Base-by-base conservation (phyloP, 2,888 invertebrate genomes). In the Amphipyra tragopoginis region DNA sequence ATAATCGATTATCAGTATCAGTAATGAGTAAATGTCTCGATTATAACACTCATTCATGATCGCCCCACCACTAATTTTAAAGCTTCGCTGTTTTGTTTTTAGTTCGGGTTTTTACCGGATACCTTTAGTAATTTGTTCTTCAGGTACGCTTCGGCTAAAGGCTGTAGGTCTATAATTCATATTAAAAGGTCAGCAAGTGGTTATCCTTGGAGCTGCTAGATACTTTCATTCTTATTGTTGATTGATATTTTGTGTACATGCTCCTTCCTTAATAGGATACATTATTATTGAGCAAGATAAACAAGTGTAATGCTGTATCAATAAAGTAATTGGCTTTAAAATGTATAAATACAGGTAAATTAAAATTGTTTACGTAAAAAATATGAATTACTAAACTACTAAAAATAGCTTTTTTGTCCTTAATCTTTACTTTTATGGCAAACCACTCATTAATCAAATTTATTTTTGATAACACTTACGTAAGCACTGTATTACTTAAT, bases 141-240 rank as follows among this genome's bases (percentile, higher is more conserved):
- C 36, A 43, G 5, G 10, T 48, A 44, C 14, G 21, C 15, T 7
- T 8, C 34, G 51, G 29, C 9, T 60, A 15, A 58, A 53, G n/a
- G 42, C 49, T 45, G 36, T 43, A 10, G 13, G 43, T 43, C 51
- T 47, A 43, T 59, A 59, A 49, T 49, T 71, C 44, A 47, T 39
- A 50, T 45, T 14, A 21, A 60, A 63, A 63, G 62, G 70, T 65
- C 40, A 57, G 34, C 38, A 44, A 43, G 57, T 52, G 2, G 70
- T 44, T 71, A 55, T 71, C 73, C 67, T 70, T 71, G 67, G 38
- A 47, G 33, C 7, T 15, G 26, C 55, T 69, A 65, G 69, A 56
- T 62, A 72, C 72, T 69, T 73, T 64, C 72, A 56, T 61, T 70
- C 21, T 52, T 50, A 70, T 53, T 70, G 52, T 65, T 39, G 10